Percentiles rank a stretch among this genome's conserved stretches.
Conservation (phyloP, 1,140 invertebrate genomes). For the Adoxophyes honmai region DNA sequence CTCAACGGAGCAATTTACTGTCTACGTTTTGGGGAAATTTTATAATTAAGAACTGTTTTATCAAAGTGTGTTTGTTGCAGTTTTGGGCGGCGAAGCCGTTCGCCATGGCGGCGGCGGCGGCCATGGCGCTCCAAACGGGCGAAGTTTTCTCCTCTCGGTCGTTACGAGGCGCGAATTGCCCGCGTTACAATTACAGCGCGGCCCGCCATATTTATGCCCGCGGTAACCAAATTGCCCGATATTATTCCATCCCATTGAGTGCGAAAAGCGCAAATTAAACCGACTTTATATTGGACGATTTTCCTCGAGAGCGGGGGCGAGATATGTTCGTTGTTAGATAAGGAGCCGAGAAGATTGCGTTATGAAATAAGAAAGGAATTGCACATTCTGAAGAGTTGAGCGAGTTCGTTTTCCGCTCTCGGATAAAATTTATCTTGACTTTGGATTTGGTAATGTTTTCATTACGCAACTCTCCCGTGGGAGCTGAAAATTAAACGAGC, state of each 20-base stretch:
- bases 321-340: slow-evolving; percentile 73
- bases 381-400: slow-evolving; percentile 67
- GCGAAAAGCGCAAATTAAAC: slow-evolving; percentile 77
- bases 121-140: slow-evolving; percentile 57
- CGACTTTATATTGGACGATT: slow-evolving; percentile 77
- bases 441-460: slow-evolving; percentile 15
- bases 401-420: slow-evolving; percentile 33
- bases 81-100: background rate
- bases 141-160: slow-evolving; percentile 67
- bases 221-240: slow-evolving; percentile 77
- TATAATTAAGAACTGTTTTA: no score
- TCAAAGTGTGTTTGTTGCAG: no score
- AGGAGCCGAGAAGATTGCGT: slow-evolving; percentile 70
- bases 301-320: slow-evolving; percentile 68
- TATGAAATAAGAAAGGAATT: slow-evolving; percentile 77
- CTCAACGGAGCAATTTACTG: no score
- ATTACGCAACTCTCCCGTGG: background rate
- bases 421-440: slow-evolving; percentile 31
- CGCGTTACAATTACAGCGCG: slow-evolving; percentile 73
- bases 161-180: slow-evolving; percentile 74
- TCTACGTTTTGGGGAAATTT: no score
- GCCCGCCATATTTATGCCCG: slow-evolving; percentile 74
- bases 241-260: slow-evolving; percentile 77
- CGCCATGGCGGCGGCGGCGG: slow-evolving; percentile 17
- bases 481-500: no score